Percentiles rank a stretch among this genome's conserved stretches.
phyloP scores from a whole-genome alignment of 2,888 invertebrate species.

The Dynastes tityus region DNA sequence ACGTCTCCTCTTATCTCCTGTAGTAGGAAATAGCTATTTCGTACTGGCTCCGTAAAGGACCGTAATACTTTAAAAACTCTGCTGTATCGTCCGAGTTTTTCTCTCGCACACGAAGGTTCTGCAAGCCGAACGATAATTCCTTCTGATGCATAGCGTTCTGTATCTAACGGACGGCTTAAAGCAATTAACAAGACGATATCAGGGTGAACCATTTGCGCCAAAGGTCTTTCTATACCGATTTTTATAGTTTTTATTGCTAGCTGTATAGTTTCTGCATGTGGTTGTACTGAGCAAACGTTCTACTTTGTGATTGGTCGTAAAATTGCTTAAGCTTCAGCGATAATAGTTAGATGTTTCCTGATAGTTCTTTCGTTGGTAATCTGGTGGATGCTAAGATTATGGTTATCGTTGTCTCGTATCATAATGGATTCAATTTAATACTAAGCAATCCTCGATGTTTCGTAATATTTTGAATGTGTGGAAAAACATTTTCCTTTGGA shows the following conservation, averaged over 20 bases:
- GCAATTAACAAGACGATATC: slow-evolving; percentile 45
- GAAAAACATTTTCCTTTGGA: no score
- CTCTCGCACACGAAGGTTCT: slow-evolving; percentile 1
- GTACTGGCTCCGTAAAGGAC: not conserved
- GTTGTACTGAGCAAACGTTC: not conserved
- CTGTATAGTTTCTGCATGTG: not conserved
- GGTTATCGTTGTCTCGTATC: not conserved
- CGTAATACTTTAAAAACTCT: slow-evolving; percentile 13
- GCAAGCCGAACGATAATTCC: slow-evolving; percentile 28
- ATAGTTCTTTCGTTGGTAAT: no score
- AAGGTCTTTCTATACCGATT: slow-evolving; percentile 35
- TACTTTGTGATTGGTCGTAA: not conserved
- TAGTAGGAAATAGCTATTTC: slow-evolving; percentile 6
- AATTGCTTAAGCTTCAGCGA: no score
- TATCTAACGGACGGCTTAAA: slow-evolving; percentile 36
- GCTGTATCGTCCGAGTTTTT: not conserved
- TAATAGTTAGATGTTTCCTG: no score
- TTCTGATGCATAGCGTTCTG: slow-evolving; percentile 28
- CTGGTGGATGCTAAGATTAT: not conserved
- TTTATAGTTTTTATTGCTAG: slow-evolving; percentile 35
- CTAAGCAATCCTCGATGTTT: no score
- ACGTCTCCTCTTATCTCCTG: slow-evolving; percentile 25
- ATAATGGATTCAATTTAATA: no score
- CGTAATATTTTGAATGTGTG: no score
- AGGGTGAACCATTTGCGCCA: slow-evolving; percentile 15